Evolutionary conservation across 1,140 invertebrate species (phyloP).

Genomic region (Pogonus chalceus): DNA sequence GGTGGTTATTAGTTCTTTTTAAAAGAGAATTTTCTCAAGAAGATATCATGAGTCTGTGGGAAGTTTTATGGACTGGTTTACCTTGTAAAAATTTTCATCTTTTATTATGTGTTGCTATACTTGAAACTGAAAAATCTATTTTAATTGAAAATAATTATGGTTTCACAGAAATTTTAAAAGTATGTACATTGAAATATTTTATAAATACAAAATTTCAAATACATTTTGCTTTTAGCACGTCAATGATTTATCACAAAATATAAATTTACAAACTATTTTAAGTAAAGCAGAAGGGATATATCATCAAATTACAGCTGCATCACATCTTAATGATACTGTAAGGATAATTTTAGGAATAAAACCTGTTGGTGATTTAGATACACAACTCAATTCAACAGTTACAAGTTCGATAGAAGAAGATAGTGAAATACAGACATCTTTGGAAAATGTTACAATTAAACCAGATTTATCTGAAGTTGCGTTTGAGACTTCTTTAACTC

Average conservation of each 20-base stretch:
- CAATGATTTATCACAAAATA: conserved; percentile 78
- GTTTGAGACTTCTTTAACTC: neutral
- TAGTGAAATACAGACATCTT: neutral
- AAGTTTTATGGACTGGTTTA: conserved; percentile 82
- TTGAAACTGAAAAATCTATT: conserved; percentile 75
- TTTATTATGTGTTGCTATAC: conserved; percentile 78
- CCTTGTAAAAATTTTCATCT: conserved; percentile 93
- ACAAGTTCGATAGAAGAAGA: neutral
- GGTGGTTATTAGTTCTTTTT: conserved; percentile 78
- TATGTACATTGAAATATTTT: conserved; percentile 33
- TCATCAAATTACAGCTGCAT: conserved; percentile 62
- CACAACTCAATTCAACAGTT: neutral
- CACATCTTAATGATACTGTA: conserved; percentile 55
- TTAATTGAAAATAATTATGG: conserved; percentile 86
- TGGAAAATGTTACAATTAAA: neutral
- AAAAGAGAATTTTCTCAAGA: conserved; percentile 68
- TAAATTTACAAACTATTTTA: conserved; percentile 70
- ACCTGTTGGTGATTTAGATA: conserved; percentile 19
- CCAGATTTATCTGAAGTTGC: neutral
- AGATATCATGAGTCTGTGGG: conserved; percentile 69
- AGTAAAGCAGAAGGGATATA: conserved; percentile 84
- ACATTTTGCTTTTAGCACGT: conserved; percentile 61
- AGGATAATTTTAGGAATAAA: conserved; percentile 55
- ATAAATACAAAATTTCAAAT: conserved; percentile 1
- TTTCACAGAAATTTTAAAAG: conserved; percentile 93